phyloP scores from a whole-genome alignment of 2,888 invertebrate genomes.

The Meandrusa payeni region DNA sequence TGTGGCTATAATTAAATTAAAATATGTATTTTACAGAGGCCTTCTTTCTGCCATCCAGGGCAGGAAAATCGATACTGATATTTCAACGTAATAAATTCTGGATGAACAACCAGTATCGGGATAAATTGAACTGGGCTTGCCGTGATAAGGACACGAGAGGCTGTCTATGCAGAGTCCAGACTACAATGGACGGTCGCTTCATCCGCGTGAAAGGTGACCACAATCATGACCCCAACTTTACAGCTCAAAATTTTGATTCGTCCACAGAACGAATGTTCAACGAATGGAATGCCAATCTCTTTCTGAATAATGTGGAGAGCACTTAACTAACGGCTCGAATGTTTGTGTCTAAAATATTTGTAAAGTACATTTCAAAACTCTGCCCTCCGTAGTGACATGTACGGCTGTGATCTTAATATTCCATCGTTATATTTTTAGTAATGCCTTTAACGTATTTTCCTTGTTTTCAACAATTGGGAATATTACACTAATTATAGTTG shows the following conservation, averaged over 20 bases:
- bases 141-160: slow-evolving; percentile 67
- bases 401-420: slow-evolving; percentile 14
- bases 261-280: slow-evolving; percentile 41
- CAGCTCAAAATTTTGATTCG: slow-evolving; percentile 59
- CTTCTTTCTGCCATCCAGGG: slow-evolving; percentile 70
- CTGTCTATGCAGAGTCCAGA: slow-evolving; percentile 70
- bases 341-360: too few species aligned
- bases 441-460: too few species aligned
- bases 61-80: slow-evolving; percentile 71
- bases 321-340: slow-evolving; percentile 12
- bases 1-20: too few species aligned
- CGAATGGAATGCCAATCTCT: slow-evolving; percentile 34
- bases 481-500: too few species aligned
- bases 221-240: slow-evolving; percentile 67
- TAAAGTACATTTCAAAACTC: neutral
- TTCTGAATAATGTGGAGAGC: slow-evolving; percentile 29
- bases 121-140: slow-evolving; percentile 73
- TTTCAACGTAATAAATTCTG: slow-evolving; percentile 71
- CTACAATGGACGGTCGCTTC: slow-evolving; percentile 68
- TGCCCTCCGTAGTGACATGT: neutral
- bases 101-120: slow-evolving; percentile 72
- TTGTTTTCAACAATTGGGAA: too few species aligned
- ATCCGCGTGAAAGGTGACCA: slow-evolving; percentile 63
- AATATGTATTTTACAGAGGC: slow-evolving; percentile 66
- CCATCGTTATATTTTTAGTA: slow-evolving; percentile 29